A percentile compares a stretch with the other conserved stretches of the same genome.
These are phyloP conservation scores for Chamaea fasciata DNA, from an alignment of 2,113 vertebrate species.

Conservation along the genomic window DNA sequence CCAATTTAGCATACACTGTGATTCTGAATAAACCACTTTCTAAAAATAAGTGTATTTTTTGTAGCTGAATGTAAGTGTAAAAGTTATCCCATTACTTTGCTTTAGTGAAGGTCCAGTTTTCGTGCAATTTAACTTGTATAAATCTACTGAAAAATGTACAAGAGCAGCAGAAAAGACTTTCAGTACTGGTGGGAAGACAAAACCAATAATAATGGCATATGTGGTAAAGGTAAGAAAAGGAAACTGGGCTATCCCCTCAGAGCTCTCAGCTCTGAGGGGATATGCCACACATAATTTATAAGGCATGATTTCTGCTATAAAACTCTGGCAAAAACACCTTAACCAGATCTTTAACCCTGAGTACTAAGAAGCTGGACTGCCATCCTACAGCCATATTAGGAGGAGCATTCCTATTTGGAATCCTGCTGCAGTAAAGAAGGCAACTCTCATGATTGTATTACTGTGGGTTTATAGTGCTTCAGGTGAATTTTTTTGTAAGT, in stretches of 20 bases:
- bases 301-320: background rate
- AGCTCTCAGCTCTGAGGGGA: accelerated
- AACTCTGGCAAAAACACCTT: background rate
- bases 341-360: background rate
- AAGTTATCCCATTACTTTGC: background rate
- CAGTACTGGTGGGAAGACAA: background rate
- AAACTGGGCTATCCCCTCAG: background rate
- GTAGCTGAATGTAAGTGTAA: background rate
- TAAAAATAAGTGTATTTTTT: background rate
- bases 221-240: background rate
- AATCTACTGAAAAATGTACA: background rate
- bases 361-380: background rate
- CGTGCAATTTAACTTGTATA: background rate
- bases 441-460: background rate
- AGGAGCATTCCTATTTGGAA: background rate
- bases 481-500: background rate
- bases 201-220: background rate
- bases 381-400: background rate
- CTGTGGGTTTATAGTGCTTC: background rate
- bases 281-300: background rate
- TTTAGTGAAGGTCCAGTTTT: background rate
- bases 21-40: background rate
- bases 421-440: background rate
- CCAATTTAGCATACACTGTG: background rate
- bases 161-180: background rate